Evolutionary conservation across 2,888 invertebrate genomes (phyloP), one percentile per base, ranked within the genome.

Genomic region (Himalopsyche kuldschensis): DNA sequence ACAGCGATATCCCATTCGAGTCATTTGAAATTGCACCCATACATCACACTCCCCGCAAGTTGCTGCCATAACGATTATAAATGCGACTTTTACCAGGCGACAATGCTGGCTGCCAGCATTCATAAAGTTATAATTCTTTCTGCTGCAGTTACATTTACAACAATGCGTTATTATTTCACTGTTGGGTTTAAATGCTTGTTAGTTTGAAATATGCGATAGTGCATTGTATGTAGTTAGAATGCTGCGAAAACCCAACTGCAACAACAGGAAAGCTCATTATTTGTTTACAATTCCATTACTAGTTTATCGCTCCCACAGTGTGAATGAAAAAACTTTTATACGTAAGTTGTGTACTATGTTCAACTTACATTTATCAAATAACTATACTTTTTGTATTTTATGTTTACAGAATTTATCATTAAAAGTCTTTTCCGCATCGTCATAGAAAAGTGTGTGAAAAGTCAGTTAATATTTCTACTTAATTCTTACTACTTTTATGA

Each of bases 111-210:
- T 80, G 77, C 80, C 82, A 79, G 35, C 82, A 24, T 79, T 82
- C 82, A 79, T 79, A 69, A 82, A 79, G 77, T 77, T 80, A 63
- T 80, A 80, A 80, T 77, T 80, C 83, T 75, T 48, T 55, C 48
- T 55, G 48, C 75, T 63, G 80, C 80, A 48, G 77, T 46, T 55
- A 82, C 75, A 35, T 46, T 69, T 69, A 69, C 76, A 35, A 41
- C 76, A 32, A 76, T 76, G 69, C 27, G 79, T 75, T 83, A 48
- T 81, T 78, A 79, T 82, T 83, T 79, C 77, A 78, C 46, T 81
- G 83, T 83, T 77, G 85, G 85, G 78, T 83, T 85, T 85, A 83
- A 85, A 81, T 77, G 85, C 83, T 85, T 81, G 83, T 85, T 83
- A 79, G 76, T 76, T 79, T 84, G 84, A 84, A 80, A 84, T 78